Base-by-base conservation (phyloP, 2,888 invertebrate genomes). In the Lamproptera curius region DNA sequence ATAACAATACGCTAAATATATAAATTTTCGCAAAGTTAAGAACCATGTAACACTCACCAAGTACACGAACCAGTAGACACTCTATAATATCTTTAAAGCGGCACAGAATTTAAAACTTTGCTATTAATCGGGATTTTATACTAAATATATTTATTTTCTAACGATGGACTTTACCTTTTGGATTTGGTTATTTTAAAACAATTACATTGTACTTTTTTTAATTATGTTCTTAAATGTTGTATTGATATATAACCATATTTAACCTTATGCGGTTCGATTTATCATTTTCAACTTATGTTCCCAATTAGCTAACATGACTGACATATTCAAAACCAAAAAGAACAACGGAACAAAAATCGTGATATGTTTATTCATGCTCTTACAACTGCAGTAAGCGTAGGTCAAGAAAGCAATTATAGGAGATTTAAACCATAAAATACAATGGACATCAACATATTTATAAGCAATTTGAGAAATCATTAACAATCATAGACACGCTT, bases 231-330 rank as follows among this genome's bases (percentile, higher is more conserved):
- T n/a, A n/a, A n/a, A n/a, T 23, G 4, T 23, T 23, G 8, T 23
- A 23, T 23, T 8, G 23, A 23, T 8, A 23, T 23, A 28, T 2
- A 2, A 5, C 2, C 28, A 9, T 5, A 2, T 2, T 28, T 28
- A 28, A 28, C 28, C 16, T 8, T 3, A 20, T 33, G 33, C 16
- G 17, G 14, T 16, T 20, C 41, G 11, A 17, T 46, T 40, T 40
- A 14, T 43, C 38, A 34, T 23, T 35, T 51, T 72, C 76, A 70
- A 84, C 75, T 81, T 73, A 79, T 68, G 69, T 59, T 67, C 63
- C 62, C 74, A 78, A 73, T 74, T 70, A 80, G 53, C 53, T 58
- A 61, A 59, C 63, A 61, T 69, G 71, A 69, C 69, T 60, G 61
- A 59, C 63, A 59, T 52, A 51, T 40, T 42, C 48, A 55, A 54